These are phyloP conservation scores for Triplophysa yarkandensis DNA, from an alignment of 2,797 vertebrate genomes.

Conservation along the genomic window DNA sequence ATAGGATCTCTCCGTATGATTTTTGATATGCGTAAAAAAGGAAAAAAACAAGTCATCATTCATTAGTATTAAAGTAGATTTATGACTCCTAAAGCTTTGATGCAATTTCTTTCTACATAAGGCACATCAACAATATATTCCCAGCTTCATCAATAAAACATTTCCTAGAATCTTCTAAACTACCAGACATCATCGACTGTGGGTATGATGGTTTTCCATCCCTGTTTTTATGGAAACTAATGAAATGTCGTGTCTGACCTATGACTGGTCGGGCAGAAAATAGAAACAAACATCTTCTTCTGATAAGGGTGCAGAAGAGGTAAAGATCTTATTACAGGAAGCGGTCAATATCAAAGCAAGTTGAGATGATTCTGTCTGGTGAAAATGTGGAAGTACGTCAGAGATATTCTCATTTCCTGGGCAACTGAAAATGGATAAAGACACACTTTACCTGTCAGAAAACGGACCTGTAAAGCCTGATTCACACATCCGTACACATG, in stretches of 20 bases:
- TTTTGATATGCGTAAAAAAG: slow-evolving; percentile 39
- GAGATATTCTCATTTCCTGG: background rate
- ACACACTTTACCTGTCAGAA: slow-evolving; percentile 4
- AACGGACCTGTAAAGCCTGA: background rate
- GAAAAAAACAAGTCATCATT: slow-evolving; percentile 30
- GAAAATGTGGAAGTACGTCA: slow-evolving; percentile 2
- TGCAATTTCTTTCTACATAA: slow-evolving; percentile 43
- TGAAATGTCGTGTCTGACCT: slow-evolving; percentile 17
- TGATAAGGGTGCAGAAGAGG: background rate
- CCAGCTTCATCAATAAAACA: background rate
- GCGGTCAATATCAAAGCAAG: slow-evolving; percentile 14
- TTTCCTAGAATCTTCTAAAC: background rate
- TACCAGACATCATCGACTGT: background rate
- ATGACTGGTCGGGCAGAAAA: slow-evolving; percentile 5
- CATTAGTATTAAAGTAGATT: slow-evolving; percentile 7
- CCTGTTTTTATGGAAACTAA: background rate
- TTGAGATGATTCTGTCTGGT: slow-evolving; percentile 17
- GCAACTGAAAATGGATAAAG: background rate
- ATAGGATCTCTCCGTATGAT: slow-evolving; percentile 7
- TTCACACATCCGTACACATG: background rate
- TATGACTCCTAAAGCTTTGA: slow-evolving; percentile 50
- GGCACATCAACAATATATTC: background rate
- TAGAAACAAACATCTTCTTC: slow-evolving; percentile 17
- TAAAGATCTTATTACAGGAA: slow-evolving; percentile 27
- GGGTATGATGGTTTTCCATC: background rate